A percentile compares a stretch with the other conserved stretches of the same genome.
phyloP scores from a whole-genome alignment of 2,797 vertebrate species.

The Brotula barbata region DNA sequence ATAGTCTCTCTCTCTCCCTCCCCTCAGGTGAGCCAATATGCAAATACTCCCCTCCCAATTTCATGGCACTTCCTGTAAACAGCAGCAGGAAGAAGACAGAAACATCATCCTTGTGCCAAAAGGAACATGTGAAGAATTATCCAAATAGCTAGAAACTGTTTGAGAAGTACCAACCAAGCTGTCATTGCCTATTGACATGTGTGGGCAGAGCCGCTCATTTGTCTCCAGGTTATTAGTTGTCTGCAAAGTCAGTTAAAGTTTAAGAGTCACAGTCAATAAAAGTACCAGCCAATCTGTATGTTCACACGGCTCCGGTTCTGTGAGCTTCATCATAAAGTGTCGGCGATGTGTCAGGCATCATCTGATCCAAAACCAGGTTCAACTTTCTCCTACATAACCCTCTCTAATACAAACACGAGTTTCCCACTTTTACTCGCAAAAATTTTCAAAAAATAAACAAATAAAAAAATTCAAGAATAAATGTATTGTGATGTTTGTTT shows the following conservation, averaged over 20 bases:
- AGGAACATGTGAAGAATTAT: slow-evolving; percentile 53
- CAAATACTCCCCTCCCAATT: slow-evolving; percentile 70
- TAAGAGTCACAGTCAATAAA: neutral
- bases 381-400: too few relatives aligned
- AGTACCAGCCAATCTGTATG: neutral
- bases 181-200: slow-evolving; percentile 42
- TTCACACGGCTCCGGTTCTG: slow-evolving; percentile 5
- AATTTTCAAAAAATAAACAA: too few relatives aligned
- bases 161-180: slow-evolving; percentile 28
- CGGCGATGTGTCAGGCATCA: too few relatives aligned
- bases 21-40: slow-evolving; percentile 72
- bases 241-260: slow-evolving; percentile 21
- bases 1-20: slow-evolving; percentile 65
- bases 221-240: slow-evolving; percentile 48
- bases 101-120: slow-evolving; percentile 32
- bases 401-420: too few relatives aligned
- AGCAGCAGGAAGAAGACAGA: slow-evolving; percentile 16
- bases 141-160: slow-evolving; percentile 64
- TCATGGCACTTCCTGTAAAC: slow-evolving; percentile 70
- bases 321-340: neutral
- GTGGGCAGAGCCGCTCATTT: slow-evolving; percentile 32
- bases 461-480: too few relatives aligned
- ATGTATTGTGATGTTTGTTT: too few relatives aligned
- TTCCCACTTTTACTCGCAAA: too few relatives aligned
- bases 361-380: too few relatives aligned